phyloP scores from a whole-genome alignment of 2,113 vertebrate species.

The Istiophorus platypterus region DNA sequence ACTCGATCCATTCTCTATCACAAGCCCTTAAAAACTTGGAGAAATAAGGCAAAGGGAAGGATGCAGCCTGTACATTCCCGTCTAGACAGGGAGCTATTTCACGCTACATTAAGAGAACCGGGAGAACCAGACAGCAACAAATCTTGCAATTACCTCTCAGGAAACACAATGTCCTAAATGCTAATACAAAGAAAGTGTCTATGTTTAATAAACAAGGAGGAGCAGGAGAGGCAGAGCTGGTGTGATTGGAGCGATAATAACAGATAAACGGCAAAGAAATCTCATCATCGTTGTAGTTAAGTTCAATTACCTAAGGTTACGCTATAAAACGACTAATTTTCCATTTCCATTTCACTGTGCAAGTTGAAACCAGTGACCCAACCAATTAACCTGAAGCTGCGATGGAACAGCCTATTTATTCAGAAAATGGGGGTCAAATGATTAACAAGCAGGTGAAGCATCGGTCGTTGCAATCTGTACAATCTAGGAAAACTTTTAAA shows the following conservation, averaged over 20 bases:
- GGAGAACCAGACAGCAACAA: conserved; percentile 24
- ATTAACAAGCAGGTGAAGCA: conserved; percentile 36
- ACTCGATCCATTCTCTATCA: neutral
- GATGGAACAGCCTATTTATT: conserved; percentile 33
- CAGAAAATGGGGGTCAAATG: conserved; percentile 39
- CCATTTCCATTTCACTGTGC: conserved; percentile 33
- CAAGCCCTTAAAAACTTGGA: neutral
- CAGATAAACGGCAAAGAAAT: conserved; percentile 14
- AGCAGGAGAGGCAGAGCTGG: neutral
- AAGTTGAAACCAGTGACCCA: conserved; percentile 8
- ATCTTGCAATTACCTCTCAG: conserved; percentile 39
- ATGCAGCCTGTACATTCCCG: neutral
- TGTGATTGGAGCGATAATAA: conserved; percentile 27
- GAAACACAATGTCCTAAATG: conserved; percentile 15
- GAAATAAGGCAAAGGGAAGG: neutral
- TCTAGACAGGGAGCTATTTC: conserved; percentile 40
- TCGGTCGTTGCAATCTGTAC: neutral
- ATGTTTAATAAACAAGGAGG: conserved; percentile 24
- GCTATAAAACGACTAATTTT: conserved; percentile 36
- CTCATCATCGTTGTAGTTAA: conserved; percentile 9
- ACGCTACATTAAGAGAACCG: conserved; percentile 36
- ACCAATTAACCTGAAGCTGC: conserved; percentile 20
- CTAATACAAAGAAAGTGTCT: conserved; percentile 4
- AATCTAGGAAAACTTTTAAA: conserved; percentile 7
- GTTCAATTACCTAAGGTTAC: conserved; percentile 50